phyloP scores from a whole-genome alignment of 1,140 invertebrate species.

The Nomia melanderi region DNA sequence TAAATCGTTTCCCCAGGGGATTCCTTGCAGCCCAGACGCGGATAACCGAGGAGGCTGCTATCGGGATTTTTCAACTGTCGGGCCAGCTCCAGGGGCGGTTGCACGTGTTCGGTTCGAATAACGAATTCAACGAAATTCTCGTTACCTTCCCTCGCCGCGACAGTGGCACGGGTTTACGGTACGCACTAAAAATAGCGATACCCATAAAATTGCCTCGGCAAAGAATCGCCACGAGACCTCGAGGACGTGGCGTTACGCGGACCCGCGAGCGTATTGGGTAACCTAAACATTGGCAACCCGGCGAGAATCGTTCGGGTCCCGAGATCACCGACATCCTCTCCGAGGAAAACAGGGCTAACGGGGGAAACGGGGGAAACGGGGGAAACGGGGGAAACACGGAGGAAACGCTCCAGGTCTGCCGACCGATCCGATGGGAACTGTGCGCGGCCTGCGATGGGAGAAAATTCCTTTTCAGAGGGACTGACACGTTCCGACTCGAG shows the following conservation, averaged over 20 bases:
- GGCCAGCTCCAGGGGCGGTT: neutral
- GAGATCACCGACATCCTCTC: no score
- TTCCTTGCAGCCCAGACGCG: no score
- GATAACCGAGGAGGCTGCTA: no score
- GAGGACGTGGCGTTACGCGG: constrained; percentile 42
- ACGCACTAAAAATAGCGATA: constrained; percentile 68
- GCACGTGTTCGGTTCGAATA: constrained; percentile 37
- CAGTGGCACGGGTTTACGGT: constrained; percentile 53
- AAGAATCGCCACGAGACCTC: constrained; percentile 52
- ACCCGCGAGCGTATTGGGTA: constrained; percentile 13
- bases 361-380: no score
- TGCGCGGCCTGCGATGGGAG: neutral
- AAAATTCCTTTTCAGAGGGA: neutral
- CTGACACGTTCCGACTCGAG: neutral
- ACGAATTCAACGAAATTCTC: constrained; percentile 44
- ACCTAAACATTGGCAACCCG: constrained; percentile 22
- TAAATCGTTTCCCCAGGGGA: no score
- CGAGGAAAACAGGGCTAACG: no score
- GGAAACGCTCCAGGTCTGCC: no score
- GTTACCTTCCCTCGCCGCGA: constrained; percentile 44
- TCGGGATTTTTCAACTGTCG: no score
- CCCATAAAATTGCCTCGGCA: constrained; percentile 63
- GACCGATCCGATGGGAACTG: neutral
- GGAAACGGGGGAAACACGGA: no score
- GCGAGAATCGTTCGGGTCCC: neutral